Percentiles rank a stretch among this genome's conserved stretches.
These are phyloP conservation scores for Lithophane semibrunnea DNA, from an alignment of 2,888 invertebrate species.

Conservation along the genomic window DNA sequence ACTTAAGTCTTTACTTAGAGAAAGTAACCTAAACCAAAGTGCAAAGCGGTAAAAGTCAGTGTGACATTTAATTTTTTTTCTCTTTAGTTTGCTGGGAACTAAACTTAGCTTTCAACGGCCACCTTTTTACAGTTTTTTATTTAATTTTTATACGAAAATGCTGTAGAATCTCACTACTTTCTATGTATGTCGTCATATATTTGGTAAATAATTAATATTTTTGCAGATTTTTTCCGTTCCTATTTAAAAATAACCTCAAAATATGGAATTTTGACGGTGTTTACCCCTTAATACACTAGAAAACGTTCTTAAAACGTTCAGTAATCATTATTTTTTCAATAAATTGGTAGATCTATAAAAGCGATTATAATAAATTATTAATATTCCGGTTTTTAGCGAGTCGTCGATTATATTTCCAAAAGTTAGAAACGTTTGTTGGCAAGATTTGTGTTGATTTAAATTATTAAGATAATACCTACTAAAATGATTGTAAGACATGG, in stretches of 20 bases:
- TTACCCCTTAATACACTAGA: neutral
- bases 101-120: neutral
- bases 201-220: neutral
- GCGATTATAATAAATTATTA: neutral
- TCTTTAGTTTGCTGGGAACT: conserved; percentile 3
- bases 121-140: neutral
- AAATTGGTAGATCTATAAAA: neutral
- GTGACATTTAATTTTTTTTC: conserved; percentile 69
- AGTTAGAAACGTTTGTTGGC: too few species aligned
- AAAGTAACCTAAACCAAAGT: conserved; percentile 76
- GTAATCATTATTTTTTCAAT: neutral
- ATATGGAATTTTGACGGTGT: neutral
- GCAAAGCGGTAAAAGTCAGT: conserved; percentile 73
- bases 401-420: too few species aligned
- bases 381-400: neutral
- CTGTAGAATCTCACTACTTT: neutral
- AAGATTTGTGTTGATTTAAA: neutral
- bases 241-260: neutral
- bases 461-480: neutral
- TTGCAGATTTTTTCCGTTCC: too few species aligned
- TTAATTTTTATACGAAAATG: neutral
- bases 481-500: neutral
- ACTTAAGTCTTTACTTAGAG: conserved; percentile 68
- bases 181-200: too few species aligned
- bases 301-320: neutral